Conservation (phyloP, 2,113 vertebrate species). For the Dipodomys spectabilis region DNA sequence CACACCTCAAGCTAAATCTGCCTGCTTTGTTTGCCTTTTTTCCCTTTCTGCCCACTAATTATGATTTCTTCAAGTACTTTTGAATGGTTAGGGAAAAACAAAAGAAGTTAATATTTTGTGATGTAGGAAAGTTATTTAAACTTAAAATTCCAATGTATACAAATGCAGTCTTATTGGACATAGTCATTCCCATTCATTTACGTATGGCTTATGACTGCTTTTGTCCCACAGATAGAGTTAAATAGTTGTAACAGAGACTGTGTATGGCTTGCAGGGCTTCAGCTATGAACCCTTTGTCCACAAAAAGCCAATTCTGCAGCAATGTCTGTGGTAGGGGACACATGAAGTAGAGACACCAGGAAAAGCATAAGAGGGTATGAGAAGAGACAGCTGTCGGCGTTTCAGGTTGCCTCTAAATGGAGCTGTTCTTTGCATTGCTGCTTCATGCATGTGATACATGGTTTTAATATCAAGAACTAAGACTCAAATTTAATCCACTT, state of each 20-base stretch:
- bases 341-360: fast-evolving
- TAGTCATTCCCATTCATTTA: background rate
- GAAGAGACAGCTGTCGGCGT: background rate
- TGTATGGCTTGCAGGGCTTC: background rate
- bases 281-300: background rate
- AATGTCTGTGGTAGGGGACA: background rate
- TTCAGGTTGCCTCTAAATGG: background rate
- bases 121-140: background rate
- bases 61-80: background rate
- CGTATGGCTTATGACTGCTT: background rate
- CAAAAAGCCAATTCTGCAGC: too few species aligned
- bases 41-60: background rate
- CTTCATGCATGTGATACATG: background rate
- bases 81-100: background rate
- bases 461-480: background rate
- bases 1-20: background rate
- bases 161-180: background rate
- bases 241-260: background rate
- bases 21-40: background rate
- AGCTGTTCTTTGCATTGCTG: background rate
- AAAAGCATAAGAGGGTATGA: background rate
- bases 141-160: background rate
- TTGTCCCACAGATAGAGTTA: background rate
- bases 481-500: background rate
- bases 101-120: slow-evolving; percentile 20